phyloP scores from a whole-genome alignment of 2,797 vertebrate genomes.

The Ispidina lecontei region DNA sequence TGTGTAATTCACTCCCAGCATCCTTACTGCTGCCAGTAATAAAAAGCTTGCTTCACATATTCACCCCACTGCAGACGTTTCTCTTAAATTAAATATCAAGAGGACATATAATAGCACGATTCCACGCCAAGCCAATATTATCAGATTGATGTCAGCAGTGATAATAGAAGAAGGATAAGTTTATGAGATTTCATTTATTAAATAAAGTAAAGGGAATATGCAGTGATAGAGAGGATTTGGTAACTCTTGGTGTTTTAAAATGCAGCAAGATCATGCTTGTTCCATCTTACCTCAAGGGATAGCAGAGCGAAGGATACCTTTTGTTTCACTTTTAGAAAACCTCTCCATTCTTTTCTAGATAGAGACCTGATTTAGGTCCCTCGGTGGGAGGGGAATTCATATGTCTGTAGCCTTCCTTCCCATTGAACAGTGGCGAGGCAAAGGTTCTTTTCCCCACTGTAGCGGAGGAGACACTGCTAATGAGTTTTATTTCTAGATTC shows the following conservation, averaged over 20 bases:
- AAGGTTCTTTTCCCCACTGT: neutral
- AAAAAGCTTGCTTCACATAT: conserved; percentile 80
- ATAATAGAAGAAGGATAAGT: conserved; percentile 81
- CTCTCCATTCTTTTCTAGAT: conserved; percentile 10
- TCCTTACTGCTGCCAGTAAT: conserved; percentile 80
- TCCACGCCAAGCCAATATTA: conserved; percentile 79
- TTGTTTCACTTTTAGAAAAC: conserved; percentile 13
- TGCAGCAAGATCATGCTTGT: neutral
- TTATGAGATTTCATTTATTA: conserved; percentile 83
- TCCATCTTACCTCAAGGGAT: conserved; percentile 9
- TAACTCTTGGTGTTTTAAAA: conserved; percentile 39
- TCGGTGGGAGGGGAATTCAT: neutral
- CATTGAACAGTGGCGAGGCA: neutral
- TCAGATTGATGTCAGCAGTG: conserved; percentile 82
- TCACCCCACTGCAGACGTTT: conserved; percentile 74
- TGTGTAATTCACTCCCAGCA: conserved; percentile 79
- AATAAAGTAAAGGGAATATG: conserved; percentile 71
- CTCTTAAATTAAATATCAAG: conserved; percentile 82
- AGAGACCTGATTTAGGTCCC: neutral
- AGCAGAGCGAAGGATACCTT: neutral
- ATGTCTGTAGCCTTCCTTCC: neutral
- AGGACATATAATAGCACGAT: conserved; percentile 76
- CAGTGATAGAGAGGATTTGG: conserved; percentile 56
- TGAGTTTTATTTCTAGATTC: neutral
- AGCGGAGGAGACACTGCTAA: neutral